Evolutionary conservation across 1,140 invertebrate species (phyloP), one percentile per base, ranked within the genome.

Genomic region (Medauroidea extradentata): DNA sequence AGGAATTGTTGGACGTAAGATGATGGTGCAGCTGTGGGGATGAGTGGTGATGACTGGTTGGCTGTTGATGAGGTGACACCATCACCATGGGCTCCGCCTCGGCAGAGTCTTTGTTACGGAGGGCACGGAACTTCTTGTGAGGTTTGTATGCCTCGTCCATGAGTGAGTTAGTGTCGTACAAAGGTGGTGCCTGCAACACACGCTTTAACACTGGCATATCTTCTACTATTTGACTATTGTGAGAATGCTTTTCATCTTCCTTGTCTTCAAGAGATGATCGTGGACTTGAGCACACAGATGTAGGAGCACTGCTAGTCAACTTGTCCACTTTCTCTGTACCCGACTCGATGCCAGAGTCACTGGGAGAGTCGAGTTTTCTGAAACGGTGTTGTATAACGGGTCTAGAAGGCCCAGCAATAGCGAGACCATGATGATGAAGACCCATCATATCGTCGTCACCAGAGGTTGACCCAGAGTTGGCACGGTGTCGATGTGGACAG

Each of bases 91-190:
- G 80, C 64, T 91, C 89, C 0, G 88, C 87, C 64, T 88, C 87
- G 24, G 88, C 87, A 3, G 84, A 87, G 64, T 90, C 88, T 63
- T 89, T 88, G 65, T 87, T 84, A 4, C 90, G 77, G 66, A 90
- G 74, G 0, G 89, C 89, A 3, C 93, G 83, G 81, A 96, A 95
- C 72, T 96, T 96, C 73, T 96, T 96, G 79, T 96, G 93, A 44
- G 92, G 91, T 68, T 94, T 92, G 78, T 95, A 95, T 1, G 92
- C 92, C 74, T 94, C 92, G 71, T 94, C 92, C 91, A 95, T 94
- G 39, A 95, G 74, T 1, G 89, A 89, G 67, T 91, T 91, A 42
- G 90, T 91, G 68, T 92, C 89, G 73, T 91, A 91, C 1, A 94
- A 76, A 0, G 93, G 93, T 1, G 93, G 93, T 1, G 93, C 93